These are phyloP conservation scores for Myotis davidii DNA, from an alignment of 2,113 vertebrate species.

Conservation along the genomic window DNA sequence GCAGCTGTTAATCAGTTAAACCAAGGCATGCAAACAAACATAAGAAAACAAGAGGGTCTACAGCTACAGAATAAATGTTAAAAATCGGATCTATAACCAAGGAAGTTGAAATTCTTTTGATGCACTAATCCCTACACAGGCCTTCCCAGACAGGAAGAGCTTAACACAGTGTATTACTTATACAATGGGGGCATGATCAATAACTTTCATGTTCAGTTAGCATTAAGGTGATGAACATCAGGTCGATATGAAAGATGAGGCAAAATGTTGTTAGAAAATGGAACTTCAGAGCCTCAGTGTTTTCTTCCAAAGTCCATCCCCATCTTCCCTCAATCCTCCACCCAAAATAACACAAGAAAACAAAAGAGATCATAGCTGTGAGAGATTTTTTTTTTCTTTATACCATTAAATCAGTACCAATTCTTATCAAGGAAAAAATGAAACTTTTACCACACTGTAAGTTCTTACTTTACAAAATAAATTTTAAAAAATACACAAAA, in stretches of 20 bases:
- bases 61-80: neutral
- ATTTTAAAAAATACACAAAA: neutral
- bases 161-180: neutral
- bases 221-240: neutral
- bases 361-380: neutral
- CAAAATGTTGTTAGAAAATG: neutral
- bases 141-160: neutral
- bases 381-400: neutral
- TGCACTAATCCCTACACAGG: neutral
- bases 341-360: neutral
- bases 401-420: neutral
- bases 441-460: neutral
- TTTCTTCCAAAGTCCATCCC: neutral
- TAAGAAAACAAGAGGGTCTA: neutral
- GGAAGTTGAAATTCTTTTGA: neutral
- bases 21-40: neutral
- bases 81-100: neutral
- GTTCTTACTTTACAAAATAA: neutral
- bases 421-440: constrained; percentile 5
- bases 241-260: neutral
- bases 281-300: neutral
- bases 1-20: neutral
- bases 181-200: neutral
- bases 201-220: neutral
- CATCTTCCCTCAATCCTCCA: neutral